Percentiles rank a stretch among this genome's conserved stretches.
Evolutionary conservation across 1,140 invertebrate genomes (phyloP).

Genomic region (Neocloeon triangulifer): DNA sequence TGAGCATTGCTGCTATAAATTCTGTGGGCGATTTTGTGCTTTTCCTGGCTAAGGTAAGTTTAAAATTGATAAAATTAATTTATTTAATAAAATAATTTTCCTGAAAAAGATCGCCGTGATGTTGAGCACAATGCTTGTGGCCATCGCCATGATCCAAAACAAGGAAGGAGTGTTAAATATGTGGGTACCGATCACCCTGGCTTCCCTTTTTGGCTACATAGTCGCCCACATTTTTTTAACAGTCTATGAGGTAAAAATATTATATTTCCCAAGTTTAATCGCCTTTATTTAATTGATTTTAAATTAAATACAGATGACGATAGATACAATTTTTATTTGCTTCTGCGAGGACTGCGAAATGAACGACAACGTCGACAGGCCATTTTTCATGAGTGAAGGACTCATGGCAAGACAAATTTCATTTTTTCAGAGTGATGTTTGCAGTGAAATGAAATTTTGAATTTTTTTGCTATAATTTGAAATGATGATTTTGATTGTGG

Average conservation of each 20-base stretch:
- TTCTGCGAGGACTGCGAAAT: constrained; percentile 56
- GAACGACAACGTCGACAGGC: constrained; percentile 46
- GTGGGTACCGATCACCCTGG: constrained; percentile 39
- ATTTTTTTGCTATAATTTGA: too few species aligned
- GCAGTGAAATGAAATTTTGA: too few species aligned
- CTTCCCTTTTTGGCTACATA: constrained; percentile 41
- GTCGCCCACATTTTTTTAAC: constrained; percentile 53
- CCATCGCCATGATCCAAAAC: constrained; percentile 16
- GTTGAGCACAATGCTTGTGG: background rate
- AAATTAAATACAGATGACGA: constrained; percentile 41
- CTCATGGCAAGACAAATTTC: constrained; percentile 29
- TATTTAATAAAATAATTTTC: background rate
- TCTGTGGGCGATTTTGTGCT: constrained; percentile 57
- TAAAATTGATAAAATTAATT: constrained; percentile 1
- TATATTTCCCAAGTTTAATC: constrained; percentile 5
- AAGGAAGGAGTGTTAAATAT: constrained; percentile 35
- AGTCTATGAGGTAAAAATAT: constrained; percentile 44
- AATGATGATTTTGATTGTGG: too few species aligned
- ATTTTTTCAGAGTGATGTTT: background rate
- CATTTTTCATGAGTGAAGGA: constrained; percentile 51
- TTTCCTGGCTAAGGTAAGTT: constrained; percentile 40
- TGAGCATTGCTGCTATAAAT: constrained; percentile 49
- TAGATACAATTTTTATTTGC: constrained; percentile 61
- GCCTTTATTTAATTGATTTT: constrained; percentile 4
- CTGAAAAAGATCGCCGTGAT: background rate